These are phyloP conservation scores for Rhadinocentrus ornatus DNA, from an alignment of 2,797 vertebrate species.

Conservation along the genomic window DNA sequence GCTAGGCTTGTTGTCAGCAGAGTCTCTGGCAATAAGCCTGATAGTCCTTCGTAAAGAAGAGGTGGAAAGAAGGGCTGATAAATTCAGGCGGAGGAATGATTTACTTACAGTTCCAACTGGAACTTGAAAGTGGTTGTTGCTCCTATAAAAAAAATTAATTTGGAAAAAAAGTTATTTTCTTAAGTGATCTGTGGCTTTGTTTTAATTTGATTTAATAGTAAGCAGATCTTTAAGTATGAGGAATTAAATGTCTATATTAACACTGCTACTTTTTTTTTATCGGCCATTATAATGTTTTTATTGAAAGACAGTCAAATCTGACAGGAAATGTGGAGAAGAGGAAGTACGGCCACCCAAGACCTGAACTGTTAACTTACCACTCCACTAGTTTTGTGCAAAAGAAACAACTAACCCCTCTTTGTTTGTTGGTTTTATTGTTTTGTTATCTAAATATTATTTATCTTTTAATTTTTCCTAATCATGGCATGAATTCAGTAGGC, in stretches of 20 bases:
- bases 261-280: background rate
- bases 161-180: background rate
- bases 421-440: background rate
- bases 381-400: too few species aligned
- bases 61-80: slow-evolving; percentile 10
- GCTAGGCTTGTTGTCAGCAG: slow-evolving; percentile 43
- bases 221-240: background rate
- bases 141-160: background rate
- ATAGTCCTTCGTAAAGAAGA: slow-evolving; percentile 47
- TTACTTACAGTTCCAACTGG: slow-evolving; percentile 11
- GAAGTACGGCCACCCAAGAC: too few species aligned
- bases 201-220: background rate
- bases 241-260: background rate
- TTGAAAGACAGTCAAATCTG: background rate
- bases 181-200: too few species aligned
- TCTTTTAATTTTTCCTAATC: background rate
- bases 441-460: background rate
- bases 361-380: too few species aligned
- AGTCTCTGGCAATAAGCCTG: slow-evolving; percentile 29
- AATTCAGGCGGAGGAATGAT: slow-evolving; percentile 10
- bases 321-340: too few species aligned
- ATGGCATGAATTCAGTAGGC: slow-evolving; percentile 10
- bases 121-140: background rate
- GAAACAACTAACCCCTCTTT: too few species aligned
- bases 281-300: background rate